Evolutionary conservation across 1,140 invertebrate species (phyloP), one percentile per base, ranked within the genome.

Genomic region (Drosophila kanapiae): DNA sequence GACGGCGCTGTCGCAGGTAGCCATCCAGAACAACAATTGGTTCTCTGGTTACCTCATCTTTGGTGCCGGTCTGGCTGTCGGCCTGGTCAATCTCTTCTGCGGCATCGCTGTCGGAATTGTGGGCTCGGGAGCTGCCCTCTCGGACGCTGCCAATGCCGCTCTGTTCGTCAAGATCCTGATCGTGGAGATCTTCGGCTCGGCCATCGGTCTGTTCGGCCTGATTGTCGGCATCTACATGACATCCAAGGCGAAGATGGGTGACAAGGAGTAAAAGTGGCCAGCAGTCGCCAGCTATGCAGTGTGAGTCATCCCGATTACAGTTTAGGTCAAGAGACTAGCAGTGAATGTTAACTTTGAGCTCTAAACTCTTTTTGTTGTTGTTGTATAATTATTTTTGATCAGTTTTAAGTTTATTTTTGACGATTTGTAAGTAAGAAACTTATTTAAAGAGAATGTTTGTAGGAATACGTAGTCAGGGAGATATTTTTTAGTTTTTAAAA

Each of bases 81-180:
- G 98, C 9, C 93, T 99, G 49, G 97, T 98, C 38, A 99, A 99
- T 93, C 93, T 99, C 57, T 97, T 98, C 87, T 99, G 98, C 94
- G 98, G 98, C 75, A 96, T 99, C 77, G 96, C 97, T 85, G 98
- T 99, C 31, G 98, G 98, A 29, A 97, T 99, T 86, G 98, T 99
- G 53, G 98, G 96, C 16, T 99, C 98, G 42, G 98, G 98, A 77
- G 98, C 98, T 61, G 98, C 98, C 23, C 94, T 99, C 4, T 96
- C 98, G 62, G 98, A 99, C 94, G 98, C 98, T 60, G 98, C 98
- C 14, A 99, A 99, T 93, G 95, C 97, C 13, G 95, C 96, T 3
- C 95, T 99, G 6, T 99, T 99, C 92, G 98, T 99, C 13, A 99
- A 99, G 93, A 98, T 99, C 93, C 95, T 99, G 9, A 99, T 99